Evolutionary conservation across 2,797 vertebrate species (phyloP).

Genomic region (Rallus crepitans): DNA sequence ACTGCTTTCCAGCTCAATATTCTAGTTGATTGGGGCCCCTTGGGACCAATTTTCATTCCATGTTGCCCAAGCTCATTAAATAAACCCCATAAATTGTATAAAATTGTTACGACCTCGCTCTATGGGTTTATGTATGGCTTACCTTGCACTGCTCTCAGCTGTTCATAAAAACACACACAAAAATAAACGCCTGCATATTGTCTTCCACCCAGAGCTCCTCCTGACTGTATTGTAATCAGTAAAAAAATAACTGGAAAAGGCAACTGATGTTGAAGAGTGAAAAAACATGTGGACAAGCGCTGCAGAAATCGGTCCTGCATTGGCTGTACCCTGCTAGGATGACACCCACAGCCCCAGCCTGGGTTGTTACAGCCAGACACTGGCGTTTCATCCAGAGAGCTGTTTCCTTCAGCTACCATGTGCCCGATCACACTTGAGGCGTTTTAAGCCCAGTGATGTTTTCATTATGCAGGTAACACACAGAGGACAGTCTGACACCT

Average conservation of each 20-base stretch:
- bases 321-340: neutral
- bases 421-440: neutral
- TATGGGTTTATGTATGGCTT: conserved; percentile 33
- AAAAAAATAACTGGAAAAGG: neutral
- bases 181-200: neutral
- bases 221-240: neutral
- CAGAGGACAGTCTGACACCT: neutral
- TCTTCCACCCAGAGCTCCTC: neutral
- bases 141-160: neutral
- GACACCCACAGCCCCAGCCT: rapidly evolving
- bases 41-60: conserved; percentile 15
- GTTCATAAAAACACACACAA: neutral
- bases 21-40: conserved; percentile 26
- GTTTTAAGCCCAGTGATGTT: neutral
- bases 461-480: neutral
- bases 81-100: conserved; percentile 46
- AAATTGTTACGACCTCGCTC: conserved; percentile 21
- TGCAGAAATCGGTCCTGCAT: neutral
- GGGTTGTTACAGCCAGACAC: neutral
- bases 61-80: conserved; percentile 36
- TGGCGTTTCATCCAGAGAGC: neutral
- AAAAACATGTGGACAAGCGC: neutral
- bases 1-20: conserved; percentile 56
- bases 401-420: neutral
- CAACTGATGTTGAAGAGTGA: neutral